Conservation (phyloP, 2,113 vertebrate species). For the Hiodon alosoides region DNA sequence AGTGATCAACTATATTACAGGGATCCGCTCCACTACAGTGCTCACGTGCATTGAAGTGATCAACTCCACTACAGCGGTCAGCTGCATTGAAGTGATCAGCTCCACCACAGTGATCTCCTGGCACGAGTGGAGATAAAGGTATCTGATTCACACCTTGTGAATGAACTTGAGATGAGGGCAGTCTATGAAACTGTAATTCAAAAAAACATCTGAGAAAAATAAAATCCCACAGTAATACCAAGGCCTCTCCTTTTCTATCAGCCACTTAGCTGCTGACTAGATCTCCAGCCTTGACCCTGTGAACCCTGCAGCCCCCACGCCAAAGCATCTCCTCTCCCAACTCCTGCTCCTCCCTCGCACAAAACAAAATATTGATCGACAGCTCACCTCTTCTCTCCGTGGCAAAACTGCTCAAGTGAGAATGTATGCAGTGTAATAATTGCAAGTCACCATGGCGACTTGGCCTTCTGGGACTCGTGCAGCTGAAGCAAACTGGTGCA, state of each 20-base stretch:
- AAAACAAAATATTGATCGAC: conserved; percentile 15
- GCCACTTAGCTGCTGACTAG: neutral
- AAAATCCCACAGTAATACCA: too few relatives aligned
- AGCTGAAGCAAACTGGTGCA: conserved; percentile 27
- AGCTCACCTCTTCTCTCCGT: neutral
- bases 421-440: neutral
- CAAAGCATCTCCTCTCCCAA: neutral
- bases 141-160: too few relatives aligned
- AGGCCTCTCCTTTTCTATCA: neutral
- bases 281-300: neutral
- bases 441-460: conserved; percentile 26
- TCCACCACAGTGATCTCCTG: too few relatives aligned
- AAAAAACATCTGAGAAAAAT: too few relatives aligned
- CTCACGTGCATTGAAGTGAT: too few relatives aligned
- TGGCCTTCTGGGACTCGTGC: conserved; percentile 8
- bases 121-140: too few relatives aligned
- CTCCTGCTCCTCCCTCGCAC: neutral
- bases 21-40: too few relatives aligned
- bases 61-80: too few relatives aligned
- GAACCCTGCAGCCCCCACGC: neutral
- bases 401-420: conserved; percentile 11
- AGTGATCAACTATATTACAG: too few relatives aligned
- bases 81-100: too few relatives aligned
- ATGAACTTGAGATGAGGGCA: too few relatives aligned
- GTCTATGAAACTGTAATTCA: too few relatives aligned